A percentile compares a stretch with the other conserved stretches of the same genome.
These are phyloP conservation scores for Dasypogon diadema DNA, from an alignment of 2,888 invertebrate species.

Conservation along the genomic window DNA sequence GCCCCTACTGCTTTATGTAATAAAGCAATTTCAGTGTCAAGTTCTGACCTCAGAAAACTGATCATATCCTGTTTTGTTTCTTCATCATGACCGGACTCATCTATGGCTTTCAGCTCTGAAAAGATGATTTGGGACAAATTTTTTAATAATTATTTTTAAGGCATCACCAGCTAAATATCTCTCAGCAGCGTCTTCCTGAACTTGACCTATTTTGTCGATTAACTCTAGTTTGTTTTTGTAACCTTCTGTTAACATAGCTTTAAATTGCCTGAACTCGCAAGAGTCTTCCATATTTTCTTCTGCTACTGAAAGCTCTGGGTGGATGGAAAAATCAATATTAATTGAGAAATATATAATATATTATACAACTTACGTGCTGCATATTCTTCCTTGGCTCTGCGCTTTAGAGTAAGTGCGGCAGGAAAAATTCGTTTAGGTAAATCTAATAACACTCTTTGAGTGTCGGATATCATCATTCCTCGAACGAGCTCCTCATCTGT, in stretches of 20 bases:
- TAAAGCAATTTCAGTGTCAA: background rate
- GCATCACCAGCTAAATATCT: too few relatives aligned
- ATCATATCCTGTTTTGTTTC: background rate
- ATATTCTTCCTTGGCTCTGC: background rate
- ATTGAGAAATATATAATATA: background rate
- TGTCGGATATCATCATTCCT: background rate
- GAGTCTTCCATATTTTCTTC: background rate
- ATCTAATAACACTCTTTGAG: background rate
- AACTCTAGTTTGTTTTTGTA: slow-evolving; percentile 13
- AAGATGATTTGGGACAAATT: too few relatives aligned
- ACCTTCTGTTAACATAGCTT: background rate
- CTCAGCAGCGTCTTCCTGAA: background rate
- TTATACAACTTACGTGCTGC: background rate
- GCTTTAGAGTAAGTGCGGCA: background rate
- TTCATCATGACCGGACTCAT: background rate
- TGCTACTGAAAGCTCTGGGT: background rate
- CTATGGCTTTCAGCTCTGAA: background rate
- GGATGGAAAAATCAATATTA: background rate
- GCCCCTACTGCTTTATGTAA: background rate
- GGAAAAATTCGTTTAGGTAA: background rate
- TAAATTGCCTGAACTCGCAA: background rate
- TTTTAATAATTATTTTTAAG: too few relatives aligned
- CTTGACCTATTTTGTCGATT: slow-evolving; percentile 1
- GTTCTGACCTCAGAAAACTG: slow-evolving; percentile 13
- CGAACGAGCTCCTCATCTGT: too few relatives aligned